Evolutionary conservation across 2,797 vertebrate species (phyloP).

Genomic region (Enteromius fasciolatus): DNA sequence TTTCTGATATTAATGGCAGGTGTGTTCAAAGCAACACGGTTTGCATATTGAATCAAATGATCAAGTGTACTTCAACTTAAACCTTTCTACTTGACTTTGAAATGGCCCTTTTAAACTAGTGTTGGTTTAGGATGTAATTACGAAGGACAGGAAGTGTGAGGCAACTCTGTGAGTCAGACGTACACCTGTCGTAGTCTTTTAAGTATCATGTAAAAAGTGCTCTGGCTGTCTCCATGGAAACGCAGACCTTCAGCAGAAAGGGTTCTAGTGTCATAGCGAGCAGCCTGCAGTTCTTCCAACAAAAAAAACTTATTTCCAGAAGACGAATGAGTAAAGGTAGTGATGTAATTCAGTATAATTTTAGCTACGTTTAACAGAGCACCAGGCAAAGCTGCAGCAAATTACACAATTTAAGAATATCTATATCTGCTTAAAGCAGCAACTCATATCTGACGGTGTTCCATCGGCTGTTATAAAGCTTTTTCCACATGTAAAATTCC

Average conservation of each 20-base stretch:
- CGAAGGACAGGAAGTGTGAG: slow-evolving; percentile 13
- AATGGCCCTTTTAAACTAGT: neutral
- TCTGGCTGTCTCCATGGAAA: slow-evolving; percentile 69
- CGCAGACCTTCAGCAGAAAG: slow-evolving; percentile 47
- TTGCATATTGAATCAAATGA: neutral
- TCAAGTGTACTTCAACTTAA: neutral
- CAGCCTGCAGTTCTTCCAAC: slow-evolving; percentile 39
- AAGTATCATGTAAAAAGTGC: slow-evolving; percentile 36
- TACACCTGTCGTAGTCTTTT: slow-evolving; percentile 44
- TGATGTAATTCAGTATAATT: slow-evolving; percentile 28
- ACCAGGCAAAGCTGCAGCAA: neutral
- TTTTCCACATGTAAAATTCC: neutral
- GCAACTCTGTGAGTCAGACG: slow-evolving; percentile 21
- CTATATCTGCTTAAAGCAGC: neutral
- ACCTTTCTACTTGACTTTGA: neutral
- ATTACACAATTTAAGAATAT: neutral
- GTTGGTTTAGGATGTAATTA: neutral
- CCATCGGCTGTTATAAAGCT: slow-evolving; percentile 4
- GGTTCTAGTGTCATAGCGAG: slow-evolving; percentile 44
- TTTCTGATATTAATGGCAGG: neutral
- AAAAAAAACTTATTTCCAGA: slow-evolving; percentile 38
- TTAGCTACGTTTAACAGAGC: slow-evolving; percentile 13
- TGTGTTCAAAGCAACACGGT: neutral
- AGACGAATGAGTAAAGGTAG: slow-evolving; percentile 33
- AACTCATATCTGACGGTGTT: neutral